Conservation (phyloP, 2,113 vertebrate species). For the Tinamus guttatus region DNA sequence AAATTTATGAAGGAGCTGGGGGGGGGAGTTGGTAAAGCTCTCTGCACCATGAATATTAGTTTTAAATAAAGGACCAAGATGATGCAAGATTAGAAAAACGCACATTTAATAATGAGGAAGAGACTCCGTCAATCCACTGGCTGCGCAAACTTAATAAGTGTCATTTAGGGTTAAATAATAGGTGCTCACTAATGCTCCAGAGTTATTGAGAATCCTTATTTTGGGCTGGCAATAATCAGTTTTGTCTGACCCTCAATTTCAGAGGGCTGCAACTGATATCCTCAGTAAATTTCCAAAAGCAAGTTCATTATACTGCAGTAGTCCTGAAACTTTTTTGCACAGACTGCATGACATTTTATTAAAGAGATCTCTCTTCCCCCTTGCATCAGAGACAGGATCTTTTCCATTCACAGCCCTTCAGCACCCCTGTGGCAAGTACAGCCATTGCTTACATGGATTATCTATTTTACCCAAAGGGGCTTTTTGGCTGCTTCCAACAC, state of each 20-base stretch:
- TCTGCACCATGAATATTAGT: constrained; percentile 33
- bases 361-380: neutral
- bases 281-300: constrained; percentile 59
- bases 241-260: constrained; percentile 53
- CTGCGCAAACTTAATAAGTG: constrained; percentile 65
- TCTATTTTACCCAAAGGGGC: neutral
- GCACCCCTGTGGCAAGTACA: neutral
- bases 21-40: neutral
- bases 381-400: neutral
- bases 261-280: constrained; percentile 57
- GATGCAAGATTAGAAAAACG: constrained; percentile 58
- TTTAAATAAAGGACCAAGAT: constrained; percentile 58
- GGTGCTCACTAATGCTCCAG: constrained; percentile 35
- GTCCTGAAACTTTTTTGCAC: constrained; percentile 32
- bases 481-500: neutral
- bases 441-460: neutral
- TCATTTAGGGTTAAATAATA: constrained; percentile 55
- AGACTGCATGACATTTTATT: neutral
- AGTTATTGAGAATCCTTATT: constrained; percentile 65
- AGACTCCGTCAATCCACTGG: neutral
- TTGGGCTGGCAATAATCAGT: constrained; percentile 50
- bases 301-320: constrained; percentile 30
- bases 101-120: constrained; percentile 52
- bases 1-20: constrained; percentile 32
- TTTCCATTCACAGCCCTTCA: neutral